These are phyloP conservation scores for Cheilinus undulatus DNA, from an alignment of 2,113 vertebrate species.

Conservation along the genomic window DNA sequence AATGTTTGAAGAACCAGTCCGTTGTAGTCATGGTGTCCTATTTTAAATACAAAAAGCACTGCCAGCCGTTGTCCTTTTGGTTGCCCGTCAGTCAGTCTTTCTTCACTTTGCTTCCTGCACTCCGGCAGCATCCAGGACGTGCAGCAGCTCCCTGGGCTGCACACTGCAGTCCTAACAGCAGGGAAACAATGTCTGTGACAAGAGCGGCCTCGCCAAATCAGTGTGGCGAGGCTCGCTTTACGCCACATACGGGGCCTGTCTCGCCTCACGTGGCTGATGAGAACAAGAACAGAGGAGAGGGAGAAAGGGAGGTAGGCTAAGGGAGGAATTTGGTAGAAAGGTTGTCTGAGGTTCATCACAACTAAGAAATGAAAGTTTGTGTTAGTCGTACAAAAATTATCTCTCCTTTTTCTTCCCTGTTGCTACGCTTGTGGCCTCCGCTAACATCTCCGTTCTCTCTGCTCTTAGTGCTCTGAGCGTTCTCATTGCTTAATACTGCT, in stretches of 20 bases:
- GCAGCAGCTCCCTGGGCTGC: slow-evolving; percentile 25
- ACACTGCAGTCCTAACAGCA: slow-evolving; percentile 21
- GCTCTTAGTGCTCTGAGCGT: slow-evolving; percentile 58
- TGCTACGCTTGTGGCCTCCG: slow-evolving; percentile 65
- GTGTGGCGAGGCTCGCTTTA: slow-evolving; percentile 5
- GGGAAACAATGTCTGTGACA: slow-evolving; percentile 16
- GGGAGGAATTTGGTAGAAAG: slow-evolving; percentile 77
- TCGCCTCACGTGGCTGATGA: slow-evolving; percentile 48
- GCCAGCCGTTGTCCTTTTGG: slow-evolving; percentile 76
- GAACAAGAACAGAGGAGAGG: slow-evolving; percentile 61
- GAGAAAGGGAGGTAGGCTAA: slow-evolving; percentile 76
- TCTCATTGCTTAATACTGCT: slow-evolving; percentile 75
- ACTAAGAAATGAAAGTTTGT: slow-evolving; percentile 72
- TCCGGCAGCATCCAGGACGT: slow-evolving; percentile 20
- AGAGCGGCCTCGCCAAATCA: slow-evolving; percentile 22
- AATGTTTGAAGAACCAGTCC: slow-evolving; percentile 56
- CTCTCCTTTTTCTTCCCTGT: slow-evolving; percentile 65
- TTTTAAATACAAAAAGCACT: slow-evolving; percentile 72
- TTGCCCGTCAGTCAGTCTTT: slow-evolving; percentile 49
- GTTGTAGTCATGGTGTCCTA: slow-evolving; percentile 52
- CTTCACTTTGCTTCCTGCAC: slow-evolving; percentile 50
- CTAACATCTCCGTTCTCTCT: slow-evolving; percentile 61
- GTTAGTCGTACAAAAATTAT: slow-evolving; percentile 66
- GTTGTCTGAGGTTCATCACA: slow-evolving; percentile 67
- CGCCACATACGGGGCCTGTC: slow-evolving; percentile 36